phyloP scores from a whole-genome alignment of 2,113 vertebrate species.

The Ciconia boyciana region DNA sequence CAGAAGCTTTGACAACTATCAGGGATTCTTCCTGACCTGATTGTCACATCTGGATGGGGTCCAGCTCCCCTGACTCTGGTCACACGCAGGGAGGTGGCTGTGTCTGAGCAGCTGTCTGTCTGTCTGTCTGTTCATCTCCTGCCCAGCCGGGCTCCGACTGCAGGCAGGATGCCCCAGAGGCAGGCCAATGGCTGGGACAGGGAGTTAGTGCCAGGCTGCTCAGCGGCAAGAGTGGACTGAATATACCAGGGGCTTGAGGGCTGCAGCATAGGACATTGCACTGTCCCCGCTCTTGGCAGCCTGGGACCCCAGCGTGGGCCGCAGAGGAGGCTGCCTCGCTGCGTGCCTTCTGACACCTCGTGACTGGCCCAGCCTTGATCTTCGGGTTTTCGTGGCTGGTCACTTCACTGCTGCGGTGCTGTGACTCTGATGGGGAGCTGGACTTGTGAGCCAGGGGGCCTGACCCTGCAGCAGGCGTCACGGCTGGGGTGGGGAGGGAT shows the following conservation, averaged over 20 bases:
- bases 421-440: fast-evolving
- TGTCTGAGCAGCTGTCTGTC: neutral
- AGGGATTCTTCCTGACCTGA: neutral
- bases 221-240: fast-evolving
- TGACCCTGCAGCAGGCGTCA: neutral
- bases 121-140: neutral
- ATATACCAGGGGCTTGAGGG: fast-evolving
- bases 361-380: neutral
- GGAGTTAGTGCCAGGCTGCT: neutral
- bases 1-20: neutral
- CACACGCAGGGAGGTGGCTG: neutral
- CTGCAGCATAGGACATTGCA: neutral
- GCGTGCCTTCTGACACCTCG: neutral
- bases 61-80: neutral
- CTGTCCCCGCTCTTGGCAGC: no score
- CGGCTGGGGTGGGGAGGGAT: fast-evolving
- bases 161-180: neutral
- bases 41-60: fast-evolving
- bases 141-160: neutral
- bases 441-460: neutral
- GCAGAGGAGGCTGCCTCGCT: neutral
- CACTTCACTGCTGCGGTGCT: neutral
- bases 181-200: neutral
- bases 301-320: fast-evolving
- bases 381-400: neutral